A percentile compares a stretch with the other conserved stretches of the same genome.
Evolutionary conservation across 2,888 invertebrate genomes (phyloP).

Genomic region (Cheilosia urbana): DNA sequence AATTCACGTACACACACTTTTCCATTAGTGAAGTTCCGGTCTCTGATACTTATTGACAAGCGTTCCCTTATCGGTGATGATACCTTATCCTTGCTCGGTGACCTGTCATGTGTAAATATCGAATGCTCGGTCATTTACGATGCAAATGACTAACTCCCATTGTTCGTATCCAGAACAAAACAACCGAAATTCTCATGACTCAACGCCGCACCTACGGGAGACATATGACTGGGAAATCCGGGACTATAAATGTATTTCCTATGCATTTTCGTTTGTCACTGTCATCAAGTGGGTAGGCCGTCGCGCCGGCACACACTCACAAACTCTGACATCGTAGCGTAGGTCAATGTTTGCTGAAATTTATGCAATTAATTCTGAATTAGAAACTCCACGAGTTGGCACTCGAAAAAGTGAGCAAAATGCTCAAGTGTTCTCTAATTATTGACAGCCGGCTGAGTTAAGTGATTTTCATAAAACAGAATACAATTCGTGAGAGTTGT

Average conservation of each 20-base stretch:
- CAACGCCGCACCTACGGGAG: slow-evolving; percentile 37
- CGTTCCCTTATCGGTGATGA: slow-evolving; percentile 16
- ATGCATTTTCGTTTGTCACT: slow-evolving; percentile 31
- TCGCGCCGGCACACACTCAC: neutral
- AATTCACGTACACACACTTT: slow-evolving; percentile 7
- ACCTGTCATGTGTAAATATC: slow-evolving; percentile 9
- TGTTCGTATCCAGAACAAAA: slow-evolving; percentile 3
- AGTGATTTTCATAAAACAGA: neutral
- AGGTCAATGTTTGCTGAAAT: slow-evolving; percentile 24
- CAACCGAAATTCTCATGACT: slow-evolving; percentile 20
- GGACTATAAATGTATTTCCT: slow-evolving; percentile 34
- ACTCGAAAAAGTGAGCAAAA: slow-evolving; percentile 8
- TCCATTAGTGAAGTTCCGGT: slow-evolving; percentile 10
- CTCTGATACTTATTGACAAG: neutral
- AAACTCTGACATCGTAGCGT: neutral
- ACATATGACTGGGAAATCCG: neutral
- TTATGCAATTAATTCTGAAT: slow-evolving; percentile 27
- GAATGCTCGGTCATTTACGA: slow-evolving; percentile 27
- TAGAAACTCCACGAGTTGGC: slow-evolving; percentile 1
- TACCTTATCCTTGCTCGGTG: neutral
- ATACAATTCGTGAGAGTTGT: slow-evolving; percentile 7
- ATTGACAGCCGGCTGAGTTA: slow-evolving; percentile 17
- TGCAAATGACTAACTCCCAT: slow-evolving; percentile 27
- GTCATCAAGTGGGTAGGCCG: neutral
- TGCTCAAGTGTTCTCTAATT: slow-evolving; percentile 35